Evolutionary conservation across 2,113 vertebrate genomes (phyloP).

Genomic region (Alces alces): DNA sequence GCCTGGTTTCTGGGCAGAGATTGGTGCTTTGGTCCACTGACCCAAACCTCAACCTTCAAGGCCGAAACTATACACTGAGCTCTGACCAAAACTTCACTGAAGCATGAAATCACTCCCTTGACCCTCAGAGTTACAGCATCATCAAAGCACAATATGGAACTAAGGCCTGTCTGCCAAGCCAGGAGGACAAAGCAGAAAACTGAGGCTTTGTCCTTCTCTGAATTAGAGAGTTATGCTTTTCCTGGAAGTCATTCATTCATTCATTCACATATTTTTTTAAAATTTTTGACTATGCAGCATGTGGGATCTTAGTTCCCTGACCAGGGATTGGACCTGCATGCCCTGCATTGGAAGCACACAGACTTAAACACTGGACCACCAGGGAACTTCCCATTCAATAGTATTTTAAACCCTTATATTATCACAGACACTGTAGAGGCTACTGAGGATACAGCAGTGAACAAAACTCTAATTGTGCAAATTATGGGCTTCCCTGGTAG

Average conservation of each 20-base stretch:
- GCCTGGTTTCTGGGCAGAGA: neutral
- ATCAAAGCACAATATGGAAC: too few species aligned
- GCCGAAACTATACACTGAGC: neutral
- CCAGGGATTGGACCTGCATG: neutral
- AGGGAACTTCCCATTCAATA: neutral
- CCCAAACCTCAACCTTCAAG: neutral
- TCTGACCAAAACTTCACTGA: neutral
- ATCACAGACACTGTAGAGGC: neutral
- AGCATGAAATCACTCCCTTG: neutral
- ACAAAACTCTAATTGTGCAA: neutral
- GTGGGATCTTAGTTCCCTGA: neutral
- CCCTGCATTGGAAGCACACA: neutral
- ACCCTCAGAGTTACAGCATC: neutral
- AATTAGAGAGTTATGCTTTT: neutral
- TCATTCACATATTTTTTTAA: neutral
- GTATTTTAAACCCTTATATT: neutral
- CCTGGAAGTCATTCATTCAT: neutral
- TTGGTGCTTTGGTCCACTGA: neutral
- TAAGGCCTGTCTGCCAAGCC: neutral
- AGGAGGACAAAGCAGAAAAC: neutral
- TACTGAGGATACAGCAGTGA: neutral
- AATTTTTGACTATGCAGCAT: neutral
- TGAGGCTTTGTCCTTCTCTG: neutral
- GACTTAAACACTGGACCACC: neutral
- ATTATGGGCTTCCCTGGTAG: neutral